Conservation (phyloP, 2,113 vertebrate species). For the Fukomys damarensis region DNA sequence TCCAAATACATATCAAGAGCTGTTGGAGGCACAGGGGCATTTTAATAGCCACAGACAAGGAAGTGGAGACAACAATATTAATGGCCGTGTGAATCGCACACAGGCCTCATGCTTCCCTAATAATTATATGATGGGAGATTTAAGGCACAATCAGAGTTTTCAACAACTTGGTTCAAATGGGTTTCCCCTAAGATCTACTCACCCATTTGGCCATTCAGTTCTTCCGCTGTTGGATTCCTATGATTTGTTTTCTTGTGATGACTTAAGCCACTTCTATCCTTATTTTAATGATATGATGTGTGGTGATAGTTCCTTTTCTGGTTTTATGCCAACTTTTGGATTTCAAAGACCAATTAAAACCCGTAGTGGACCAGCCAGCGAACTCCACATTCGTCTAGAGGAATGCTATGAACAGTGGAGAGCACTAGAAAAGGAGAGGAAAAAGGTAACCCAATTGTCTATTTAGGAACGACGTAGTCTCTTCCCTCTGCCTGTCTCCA, state of each 20-base stretch:
- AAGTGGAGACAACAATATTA: constrained; percentile 74
- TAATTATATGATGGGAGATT: constrained; percentile 83
- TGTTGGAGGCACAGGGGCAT: constrained; percentile 82
- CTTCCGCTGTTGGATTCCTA: constrained; percentile 85
- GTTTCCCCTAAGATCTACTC: constrained; percentile 80
- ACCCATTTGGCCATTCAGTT: constrained; percentile 73
- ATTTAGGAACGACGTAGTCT: constrained; percentile 20
- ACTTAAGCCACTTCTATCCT: constrained; percentile 84
- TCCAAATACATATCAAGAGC: constrained; percentile 83
- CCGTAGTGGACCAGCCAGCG: constrained; percentile 83
- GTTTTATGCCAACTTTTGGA: constrained; percentile 83
- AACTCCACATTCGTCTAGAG: constrained; percentile 87
- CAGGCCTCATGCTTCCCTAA: constrained; percentile 82
- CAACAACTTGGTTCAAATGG: constrained; percentile 79
- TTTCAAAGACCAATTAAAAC: constrained; percentile 86
- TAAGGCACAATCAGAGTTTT: constrained; percentile 80
- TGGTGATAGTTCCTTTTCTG: constrained; percentile 79
- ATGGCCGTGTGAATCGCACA: constrained; percentile 71
- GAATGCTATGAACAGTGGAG: constrained; percentile 90
- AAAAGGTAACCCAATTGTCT: constrained; percentile 86
- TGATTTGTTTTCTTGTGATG: constrained; percentile 81
- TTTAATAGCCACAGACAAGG: constrained; percentile 83
- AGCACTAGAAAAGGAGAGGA: constrained; percentile 90
- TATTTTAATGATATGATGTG: constrained; percentile 82
- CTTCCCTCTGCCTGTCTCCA: neutral